Evolutionary conservation across 2,888 invertebrate genomes (phyloP), one percentile per base, ranked within the genome.

Genomic region (Parapristionchus giblindavisi): DNA sequence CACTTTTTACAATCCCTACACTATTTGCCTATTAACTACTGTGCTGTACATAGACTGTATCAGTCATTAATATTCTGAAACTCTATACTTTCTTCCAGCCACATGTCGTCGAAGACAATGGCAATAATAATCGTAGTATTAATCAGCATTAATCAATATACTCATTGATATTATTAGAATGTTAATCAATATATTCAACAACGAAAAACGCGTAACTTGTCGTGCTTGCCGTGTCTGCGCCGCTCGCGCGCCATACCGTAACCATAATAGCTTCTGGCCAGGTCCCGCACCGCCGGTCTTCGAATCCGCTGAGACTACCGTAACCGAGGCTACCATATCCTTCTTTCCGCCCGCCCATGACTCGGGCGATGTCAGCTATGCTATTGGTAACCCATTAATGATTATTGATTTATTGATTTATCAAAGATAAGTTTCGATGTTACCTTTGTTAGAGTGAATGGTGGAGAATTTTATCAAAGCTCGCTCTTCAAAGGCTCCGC

Each of bases 201-300:
- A 54, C n/a, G 17, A 54, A 54, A n/a, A 43, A 43, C n/a, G n/a
- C n/a, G n/a, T n/a, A n/a, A n/a, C n/a, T n/a, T n/a, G n/a, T n/a
- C n/a, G 43, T 14, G 43, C 17, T 17, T 43, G 43, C 17, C 11
- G 43, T 14, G 43, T 14, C 8, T 14, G 43, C 43, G 17, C 8
- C 43, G 8, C 8, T 8, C 17, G 43, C 17, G 8, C 43, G 8
- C 43, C 43, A 17, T 43, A 8, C 11, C 43, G 8, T 43, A 14
- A 14, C 43, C 8, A 76, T 24, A 38, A 21, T 17, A 11, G 34
- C 29, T 40, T 11, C 38, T 48, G 17, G 75, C n/a, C 66, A 85
- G 85, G 83, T 66, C 85, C 85, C 17, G 80, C 81, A 36, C 75
- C 83, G 1, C 85, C 85, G 17, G 79, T 78, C 17, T 77, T 85